Base-by-base conservation (phyloP, 1,140 invertebrate genomes). In the Tetragonula clypearis region DNA sequence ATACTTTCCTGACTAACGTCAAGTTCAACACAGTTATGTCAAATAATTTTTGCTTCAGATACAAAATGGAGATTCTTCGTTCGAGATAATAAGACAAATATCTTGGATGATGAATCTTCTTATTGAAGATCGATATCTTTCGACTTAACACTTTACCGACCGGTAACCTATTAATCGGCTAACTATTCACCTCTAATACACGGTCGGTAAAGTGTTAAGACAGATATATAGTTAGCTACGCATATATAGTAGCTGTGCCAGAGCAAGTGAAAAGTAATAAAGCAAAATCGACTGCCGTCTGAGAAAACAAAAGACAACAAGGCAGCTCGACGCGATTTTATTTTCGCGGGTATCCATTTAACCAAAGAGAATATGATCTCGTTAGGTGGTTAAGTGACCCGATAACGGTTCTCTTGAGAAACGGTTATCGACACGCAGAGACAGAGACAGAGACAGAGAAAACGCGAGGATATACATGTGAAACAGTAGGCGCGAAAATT, bases 361-460 rank as follows among this genome's bases (percentile, higher is more conserved):
- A 72, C 72, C 86, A 79, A 79, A 62, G 49, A 66, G 83, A 83
- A 83, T 74, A 82, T 86, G 90, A 93, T 93, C 90, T 87, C 86
- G 86, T 90, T 92, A 82, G 85, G 81, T 90, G 87, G 88, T 88
- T 86, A 88, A 85, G 65, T 86, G 84, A 84, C 82, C 82, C 66
- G 82, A 84, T 84, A 84, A 84, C 76, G 82, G 82, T 84, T 84
- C 66, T 60, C 19, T 35, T 56, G 81, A 83, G 65, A 41, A 83
- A 83, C 81, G 81, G 81, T 83, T 83, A 83, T 69, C 62, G 81
- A 77, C 81, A 55, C 53, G 73, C 30, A 15, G 53, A 77, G 73
- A 76, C 73, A 58, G 80, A 83, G 81, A 35, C 35, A 35, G 35
- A 35, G 35, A 35, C 30, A 30, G 30, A 30, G 30, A 58, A 83